phyloP scores from a whole-genome alignment of 37 sponge, comb jelly and placozoan species.

The Axinella damicornis region DNA sequence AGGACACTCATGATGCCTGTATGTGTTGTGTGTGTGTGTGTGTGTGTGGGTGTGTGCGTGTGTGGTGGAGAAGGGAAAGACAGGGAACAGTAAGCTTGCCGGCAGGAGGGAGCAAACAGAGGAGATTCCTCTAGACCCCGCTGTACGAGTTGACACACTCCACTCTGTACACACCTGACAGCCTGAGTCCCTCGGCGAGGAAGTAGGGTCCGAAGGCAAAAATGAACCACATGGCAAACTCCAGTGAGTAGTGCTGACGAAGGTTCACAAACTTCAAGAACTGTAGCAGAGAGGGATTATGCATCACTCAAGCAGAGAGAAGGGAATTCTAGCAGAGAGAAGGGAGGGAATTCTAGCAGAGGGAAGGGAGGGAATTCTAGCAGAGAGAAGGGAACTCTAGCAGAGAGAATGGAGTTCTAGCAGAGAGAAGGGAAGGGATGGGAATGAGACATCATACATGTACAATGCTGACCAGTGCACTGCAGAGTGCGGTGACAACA shows the following conservation, averaged over 20 bases:
- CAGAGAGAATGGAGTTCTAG: too few relatives aligned
- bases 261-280: slow-evolving; percentile 80
- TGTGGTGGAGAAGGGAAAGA: too few relatives aligned
- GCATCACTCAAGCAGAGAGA: too few relatives aligned
- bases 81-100: neutral
- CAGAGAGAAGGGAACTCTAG: neutral
- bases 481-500: slow-evolving; percentile 73
- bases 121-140: too few relatives aligned
- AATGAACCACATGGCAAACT: slow-evolving; percentile 86
- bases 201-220: slow-evolving; percentile 94
- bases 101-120: neutral
- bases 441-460: too few relatives aligned
- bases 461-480: slow-evolving; percentile 82
- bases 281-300: slow-evolving; percentile 25
- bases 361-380: too few relatives aligned
- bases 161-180: slow-evolving; percentile 83
- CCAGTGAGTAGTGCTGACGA: slow-evolving; percentile 83
- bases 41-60: neutral
- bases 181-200: slow-evolving; percentile 89
- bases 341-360: neutral
- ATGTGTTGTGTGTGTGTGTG: neutral
- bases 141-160: too few relatives aligned
- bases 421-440: neutral
- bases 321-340: too few relatives aligned
- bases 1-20: slow-evolving; percentile 93